Conservation (phyloP, 2,113 vertebrate genomes). For the Zosterops japonicus region DNA sequence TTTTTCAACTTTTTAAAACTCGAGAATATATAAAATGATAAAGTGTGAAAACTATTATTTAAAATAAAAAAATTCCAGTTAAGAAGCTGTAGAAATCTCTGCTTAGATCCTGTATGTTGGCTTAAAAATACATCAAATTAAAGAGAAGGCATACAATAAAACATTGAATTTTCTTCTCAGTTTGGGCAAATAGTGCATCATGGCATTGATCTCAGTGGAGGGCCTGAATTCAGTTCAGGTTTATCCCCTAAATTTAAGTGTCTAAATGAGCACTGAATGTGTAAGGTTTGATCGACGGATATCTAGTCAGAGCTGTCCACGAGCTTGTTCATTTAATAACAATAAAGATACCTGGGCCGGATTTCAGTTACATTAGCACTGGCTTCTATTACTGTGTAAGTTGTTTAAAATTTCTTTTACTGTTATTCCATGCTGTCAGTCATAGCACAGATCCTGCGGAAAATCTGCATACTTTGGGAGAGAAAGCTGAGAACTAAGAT, state of each 20-base stretch:
- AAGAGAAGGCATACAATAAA: background rate
- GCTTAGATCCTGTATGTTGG: background rate
- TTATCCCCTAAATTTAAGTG: background rate
- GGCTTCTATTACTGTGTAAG: background rate
- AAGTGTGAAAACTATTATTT: background rate
- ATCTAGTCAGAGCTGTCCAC: background rate
- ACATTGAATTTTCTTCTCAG: background rate
- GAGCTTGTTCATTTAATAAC: background rate
- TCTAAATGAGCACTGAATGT: background rate
- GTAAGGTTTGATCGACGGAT: accelerated
- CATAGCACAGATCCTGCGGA: background rate
- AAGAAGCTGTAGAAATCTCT: background rate
- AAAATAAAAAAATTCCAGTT: background rate
- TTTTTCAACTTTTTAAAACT: background rate
- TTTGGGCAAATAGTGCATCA: background rate
- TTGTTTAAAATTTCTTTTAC: background rate
- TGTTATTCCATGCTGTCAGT: background rate
- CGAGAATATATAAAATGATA: background rate
- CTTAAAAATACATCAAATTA: background rate
- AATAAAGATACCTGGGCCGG: background rate
- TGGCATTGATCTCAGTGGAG: background rate
- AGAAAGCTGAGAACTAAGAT: background rate
- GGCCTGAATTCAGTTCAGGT: background rate
- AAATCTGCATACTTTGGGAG: background rate
- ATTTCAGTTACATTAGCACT: background rate